Percentiles rank a stretch among this genome's conserved stretches.
phyloP scores from a whole-genome alignment of 2,797 vertebrate genomes.

The Macropodus opercularis region DNA sequence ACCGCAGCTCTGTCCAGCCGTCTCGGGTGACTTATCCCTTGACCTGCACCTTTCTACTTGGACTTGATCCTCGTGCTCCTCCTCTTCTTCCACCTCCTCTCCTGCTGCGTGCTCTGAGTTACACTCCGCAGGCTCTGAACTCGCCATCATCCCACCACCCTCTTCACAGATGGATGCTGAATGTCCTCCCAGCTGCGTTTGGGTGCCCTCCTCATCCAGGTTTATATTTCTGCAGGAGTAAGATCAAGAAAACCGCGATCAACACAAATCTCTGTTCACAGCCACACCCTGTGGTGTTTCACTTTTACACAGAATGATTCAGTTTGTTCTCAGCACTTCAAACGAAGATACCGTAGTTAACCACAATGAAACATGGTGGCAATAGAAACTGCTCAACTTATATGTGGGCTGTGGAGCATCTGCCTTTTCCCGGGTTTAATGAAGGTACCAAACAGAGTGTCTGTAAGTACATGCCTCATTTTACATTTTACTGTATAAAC shows the following conservation, averaged over 20 bases:
- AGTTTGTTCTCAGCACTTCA: conserved; percentile 31
- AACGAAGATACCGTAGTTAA: conserved; percentile 27
- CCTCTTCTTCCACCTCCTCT: conserved; percentile 47
- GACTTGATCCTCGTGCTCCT: background rate
- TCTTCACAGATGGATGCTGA: conserved; percentile 74
- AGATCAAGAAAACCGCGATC: conserved; percentile 7
- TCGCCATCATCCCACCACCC: conserved; percentile 79
- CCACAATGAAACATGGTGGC: conserved; percentile 7
- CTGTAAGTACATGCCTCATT: background rate
- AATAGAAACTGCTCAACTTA: conserved; percentile 1
- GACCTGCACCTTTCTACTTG: conserved; percentile 19
- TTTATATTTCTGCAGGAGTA: conserved; percentile 77
- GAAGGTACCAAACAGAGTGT: background rate
- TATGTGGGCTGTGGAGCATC: background rate
- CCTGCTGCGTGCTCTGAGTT: conserved; percentile 62
- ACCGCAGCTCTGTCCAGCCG: conserved; percentile 20
- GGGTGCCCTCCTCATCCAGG: conserved; percentile 75
- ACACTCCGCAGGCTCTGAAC: conserved; percentile 67
- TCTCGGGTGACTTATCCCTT: conserved; percentile 34
- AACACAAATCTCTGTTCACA: conserved; percentile 9
- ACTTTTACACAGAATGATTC: background rate
- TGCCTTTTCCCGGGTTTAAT: conserved; percentile 5
- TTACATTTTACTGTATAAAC: background rate
- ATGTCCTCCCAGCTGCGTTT: conserved; percentile 75
- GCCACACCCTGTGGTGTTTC: conserved; percentile 21